These are phyloP conservation scores for Crocuta crocuta DNA, from an alignment of 2,113 vertebrate genomes.

Conservation along the genomic window DNA sequence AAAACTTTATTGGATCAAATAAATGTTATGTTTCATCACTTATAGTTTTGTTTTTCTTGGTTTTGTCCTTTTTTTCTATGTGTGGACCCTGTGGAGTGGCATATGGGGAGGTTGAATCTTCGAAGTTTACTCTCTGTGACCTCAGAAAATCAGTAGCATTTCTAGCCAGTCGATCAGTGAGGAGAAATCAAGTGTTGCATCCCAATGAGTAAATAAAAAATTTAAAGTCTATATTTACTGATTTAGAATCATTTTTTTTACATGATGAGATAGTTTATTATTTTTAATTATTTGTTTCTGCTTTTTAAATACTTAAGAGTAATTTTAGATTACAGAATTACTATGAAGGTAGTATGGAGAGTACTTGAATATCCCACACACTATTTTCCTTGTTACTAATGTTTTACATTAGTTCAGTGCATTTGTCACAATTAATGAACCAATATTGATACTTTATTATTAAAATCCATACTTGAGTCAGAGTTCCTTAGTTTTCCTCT, in stretches of 20 bases:
- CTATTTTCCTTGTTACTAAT: background rate
- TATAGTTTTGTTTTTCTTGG: background rate
- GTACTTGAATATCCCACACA: background rate
- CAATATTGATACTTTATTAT: background rate
- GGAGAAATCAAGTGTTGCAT: background rate
- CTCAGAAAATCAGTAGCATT: slow-evolving; percentile 21
- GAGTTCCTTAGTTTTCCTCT: background rate
- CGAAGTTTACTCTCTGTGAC: background rate
- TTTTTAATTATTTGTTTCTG: background rate
- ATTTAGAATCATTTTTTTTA: background rate
- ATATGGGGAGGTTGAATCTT: background rate
- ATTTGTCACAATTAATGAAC: background rate
- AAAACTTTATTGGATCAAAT: slow-evolving; percentile 73
- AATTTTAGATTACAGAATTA: background rate
- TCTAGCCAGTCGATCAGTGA: background rate
- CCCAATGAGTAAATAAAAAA: background rate
- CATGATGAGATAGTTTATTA: background rate
- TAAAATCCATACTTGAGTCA: background rate
- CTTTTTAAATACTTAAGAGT: background rate
- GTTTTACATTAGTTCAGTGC: background rate
- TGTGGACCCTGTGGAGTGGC: background rate
- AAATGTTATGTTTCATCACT: background rate
- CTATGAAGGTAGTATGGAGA: background rate
- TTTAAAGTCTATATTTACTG: background rate
- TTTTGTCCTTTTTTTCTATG: background rate